Evolutionary conservation across 2,888 invertebrate species (phyloP), one percentile per base, ranked within the genome.

Genomic region (Megaustenia siamemsis): DNA sequence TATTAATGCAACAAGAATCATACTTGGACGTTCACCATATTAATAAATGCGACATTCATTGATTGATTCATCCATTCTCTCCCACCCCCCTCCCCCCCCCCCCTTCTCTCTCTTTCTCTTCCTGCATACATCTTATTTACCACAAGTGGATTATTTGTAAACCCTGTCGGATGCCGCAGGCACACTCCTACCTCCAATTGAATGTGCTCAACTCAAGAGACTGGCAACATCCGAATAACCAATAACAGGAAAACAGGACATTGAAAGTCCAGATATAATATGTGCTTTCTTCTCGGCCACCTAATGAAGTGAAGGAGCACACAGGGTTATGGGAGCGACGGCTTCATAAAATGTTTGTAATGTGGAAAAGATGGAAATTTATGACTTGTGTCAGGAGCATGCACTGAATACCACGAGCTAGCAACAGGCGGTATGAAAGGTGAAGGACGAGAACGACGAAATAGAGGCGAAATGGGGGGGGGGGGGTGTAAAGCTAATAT

Each of bases 311-410:
- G 73, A 24, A 32, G 49, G 28, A 32, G 10, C 71, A 43, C 6
- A 5, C 1, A 5, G n/a, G 49, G 28, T 45, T 71, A 45, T 21
- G n/a, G 45, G 71, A 43, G 45, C n/a, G 43, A 45, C 12, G 73
- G 45, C 49, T 28, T 73, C 73, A 32, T 32, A 32, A 35, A 73
- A 49, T 73, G 32, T 73, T 73, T 73, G 32, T n/a, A 18, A 32
- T 49, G 49, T 28, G 15, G 43, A 73, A 73, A 49, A 73, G 32
- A 73, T 28, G 18, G 32, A 18, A 49, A 49, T 32, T 73, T 10
- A 73, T 49, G 0, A n/a, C 49, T 18, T 12, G 73, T 45, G 6
- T 21, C 49, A 1, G 32, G 24, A 32, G 32, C 18, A 73, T 49
- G 49, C 32, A 49, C 73, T 49, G 18, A 43, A 49, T 35, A 73